Evolutionary conservation across 1,140 invertebrate genomes (phyloP), one percentile per base, ranked within the genome.

Genomic region (Oryzaephilus surinamensis): DNA sequence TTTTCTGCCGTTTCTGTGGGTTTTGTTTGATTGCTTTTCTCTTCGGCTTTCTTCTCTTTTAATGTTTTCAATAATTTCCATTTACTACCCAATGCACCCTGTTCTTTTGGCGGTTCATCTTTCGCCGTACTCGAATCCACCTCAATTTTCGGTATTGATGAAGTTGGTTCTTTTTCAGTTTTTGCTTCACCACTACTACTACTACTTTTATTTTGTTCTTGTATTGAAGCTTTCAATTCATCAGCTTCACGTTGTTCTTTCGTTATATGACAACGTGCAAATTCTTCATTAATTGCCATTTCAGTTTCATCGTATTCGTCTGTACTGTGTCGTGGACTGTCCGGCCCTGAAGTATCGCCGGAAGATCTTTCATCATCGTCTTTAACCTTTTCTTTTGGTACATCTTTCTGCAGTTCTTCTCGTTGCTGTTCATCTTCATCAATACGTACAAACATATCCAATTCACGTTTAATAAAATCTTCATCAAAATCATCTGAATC

Each of bases 31-130:
- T 67, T 69, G 45, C 66, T 74, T 61, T 81, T 85, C 49, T 89
- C 84, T 63, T 89, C 86, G 6, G 85, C 84, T 65, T 91, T 90
- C 38, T 82, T 70, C 56, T 91, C 87, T 58, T 91, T 91, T 17
- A 91, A 56, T 4, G 87, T 85, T 63, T 90, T 92, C 7, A 91
- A 61, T 12, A 91, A 64, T 59, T 90, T 89, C 88, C 88, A 92
- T 63, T 88, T 90, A 51, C 85, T 89, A 16, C 79, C 77, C 29
- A 74, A 69, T 18, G 73, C 72, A 12, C 64, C 69, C 8, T 6
- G 8, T 41, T 56, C 49, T 35, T 50, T 47, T 2, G 43, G 32
- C 48, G 65, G 50, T 51, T 65, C 54, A 57, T 67, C 57, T 62
- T 69, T 41, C 23, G 11, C 23, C 8, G 65, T 37, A 10, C 38